Conservation (phyloP, 2,888 invertebrate genomes). For the Digitonthophagus gazella region DNA sequence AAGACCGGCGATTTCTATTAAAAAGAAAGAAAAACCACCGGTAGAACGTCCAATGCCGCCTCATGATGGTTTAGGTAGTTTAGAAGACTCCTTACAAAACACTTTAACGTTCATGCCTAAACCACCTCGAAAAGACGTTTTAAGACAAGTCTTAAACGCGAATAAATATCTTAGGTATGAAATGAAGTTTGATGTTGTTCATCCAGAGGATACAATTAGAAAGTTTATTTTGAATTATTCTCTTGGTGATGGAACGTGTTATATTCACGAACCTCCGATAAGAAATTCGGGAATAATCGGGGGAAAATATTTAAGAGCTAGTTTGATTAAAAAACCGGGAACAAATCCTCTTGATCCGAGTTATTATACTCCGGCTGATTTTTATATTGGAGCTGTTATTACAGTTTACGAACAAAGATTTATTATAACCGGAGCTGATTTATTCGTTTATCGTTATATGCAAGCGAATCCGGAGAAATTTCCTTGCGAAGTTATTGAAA, state of each 20-base stretch:
- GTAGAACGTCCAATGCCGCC: slow-evolving; percentile 55
- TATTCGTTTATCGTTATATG: slow-evolving; percentile 76
- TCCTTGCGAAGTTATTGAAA: slow-evolving; percentile 63
- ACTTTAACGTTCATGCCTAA: slow-evolving; percentile 70
- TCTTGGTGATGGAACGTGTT: slow-evolving; percentile 71
- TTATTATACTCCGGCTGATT: slow-evolving; percentile 76
- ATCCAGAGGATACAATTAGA: slow-evolving; percentile 74
- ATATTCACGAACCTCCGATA: slow-evolving; percentile 70
- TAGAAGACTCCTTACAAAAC: slow-evolving; percentile 75
- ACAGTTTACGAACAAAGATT: slow-evolving; percentile 75
- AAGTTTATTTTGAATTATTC: slow-evolving; percentile 75
- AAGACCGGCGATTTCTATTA: slow-evolving; percentile 45
- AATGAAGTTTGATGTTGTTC: slow-evolving; percentile 72
- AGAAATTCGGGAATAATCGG: slow-evolving; percentile 74
- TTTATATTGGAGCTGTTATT: slow-evolving; percentile 73
- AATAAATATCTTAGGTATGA: slow-evolving; percentile 63
- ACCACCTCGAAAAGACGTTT: slow-evolving; percentile 71
- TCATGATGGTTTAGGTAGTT: slow-evolving; percentile 71
- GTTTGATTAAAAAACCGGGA: slow-evolving; percentile 66
- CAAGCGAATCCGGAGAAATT: slow-evolving; percentile 71
- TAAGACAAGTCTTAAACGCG: slow-evolving; percentile 72
- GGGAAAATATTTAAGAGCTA: slow-evolving; percentile 71
- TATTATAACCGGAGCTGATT: slow-evolving; percentile 72
- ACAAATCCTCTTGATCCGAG: slow-evolving; percentile 67
- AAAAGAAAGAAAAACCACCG: slow-evolving; percentile 37